phyloP scores from a whole-genome alignment of 2,888 invertebrate genomes.

The Nycteola revayana region DNA sequence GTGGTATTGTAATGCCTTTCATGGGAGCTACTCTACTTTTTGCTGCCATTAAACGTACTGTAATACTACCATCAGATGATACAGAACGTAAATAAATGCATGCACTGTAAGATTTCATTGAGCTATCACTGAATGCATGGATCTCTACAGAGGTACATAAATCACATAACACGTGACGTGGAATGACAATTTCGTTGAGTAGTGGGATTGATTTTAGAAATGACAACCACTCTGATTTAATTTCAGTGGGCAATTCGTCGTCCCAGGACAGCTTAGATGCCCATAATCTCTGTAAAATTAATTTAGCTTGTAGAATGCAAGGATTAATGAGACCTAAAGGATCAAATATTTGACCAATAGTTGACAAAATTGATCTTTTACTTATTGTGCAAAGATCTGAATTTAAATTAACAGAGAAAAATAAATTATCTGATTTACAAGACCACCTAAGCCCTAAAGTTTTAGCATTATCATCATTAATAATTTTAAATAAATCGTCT shows the following conservation, averaged over 20 bases:
- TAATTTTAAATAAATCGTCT: background rate
- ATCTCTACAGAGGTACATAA: background rate
- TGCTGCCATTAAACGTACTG: background rate
- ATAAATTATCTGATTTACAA: background rate
- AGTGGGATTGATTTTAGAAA: background rate
- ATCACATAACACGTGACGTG: background rate
- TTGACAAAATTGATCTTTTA: background rate
- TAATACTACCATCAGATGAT: background rate
- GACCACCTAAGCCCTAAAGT: background rate
- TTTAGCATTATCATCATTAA: background rate
- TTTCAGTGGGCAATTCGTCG: constrained; percentile 1
- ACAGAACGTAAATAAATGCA: constrained; percentile 1
- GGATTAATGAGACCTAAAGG: too few species aligned
- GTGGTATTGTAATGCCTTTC: background rate
- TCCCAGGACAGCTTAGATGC: constrained; percentile 5
- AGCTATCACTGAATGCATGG: background rate
- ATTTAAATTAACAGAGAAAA: background rate
- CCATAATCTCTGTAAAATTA: constrained; percentile 5
- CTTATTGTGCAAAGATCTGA: background rate
- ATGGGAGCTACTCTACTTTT: constrained; percentile 2
- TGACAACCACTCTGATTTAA: background rate
- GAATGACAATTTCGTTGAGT: background rate
- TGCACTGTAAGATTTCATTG: background rate
- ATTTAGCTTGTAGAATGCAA: constrained; percentile 2
- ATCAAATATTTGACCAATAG: too few species aligned